Percentiles rank a stretch among this genome's conserved stretches.
Evolutionary conservation across 2,888 invertebrate genomes (phyloP).

Genomic region (Cerastoderma edule): DNA sequence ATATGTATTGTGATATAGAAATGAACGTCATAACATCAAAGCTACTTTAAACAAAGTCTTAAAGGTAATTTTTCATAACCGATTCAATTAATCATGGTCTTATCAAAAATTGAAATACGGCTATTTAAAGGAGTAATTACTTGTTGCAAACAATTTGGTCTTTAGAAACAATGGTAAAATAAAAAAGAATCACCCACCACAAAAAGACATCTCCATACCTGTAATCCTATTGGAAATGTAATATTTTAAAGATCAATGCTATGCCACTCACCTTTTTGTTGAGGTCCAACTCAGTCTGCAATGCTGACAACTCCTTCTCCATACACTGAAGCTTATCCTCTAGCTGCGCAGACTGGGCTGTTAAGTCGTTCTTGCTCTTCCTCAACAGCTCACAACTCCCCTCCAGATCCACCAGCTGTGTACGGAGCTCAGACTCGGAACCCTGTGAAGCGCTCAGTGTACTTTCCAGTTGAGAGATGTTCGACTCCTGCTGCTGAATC

Average conservation of each 20-base stretch:
- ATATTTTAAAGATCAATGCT: conserved; percentile 1
- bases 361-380: conserved; percentile 34
- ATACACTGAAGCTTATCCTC: conserved; percentile 42
- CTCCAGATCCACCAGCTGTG: not conserved
- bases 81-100: no score
- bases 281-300: conserved; percentile 54
- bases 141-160: no score
- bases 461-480: conserved; percentile 26
- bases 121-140: no score
- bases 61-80: no score
- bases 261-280: conserved; percentile 46
- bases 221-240: no score
- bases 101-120: no score
- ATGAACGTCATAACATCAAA: no score
- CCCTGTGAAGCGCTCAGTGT: not conserved
- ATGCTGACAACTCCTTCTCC: conserved; percentile 54
- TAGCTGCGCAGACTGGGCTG: conserved; percentile 30
- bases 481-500: conserved; percentile 23
- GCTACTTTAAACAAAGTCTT: no score
- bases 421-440: not conserved
- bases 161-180: no score
- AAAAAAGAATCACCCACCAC: no score
- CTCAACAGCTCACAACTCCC: not conserved
- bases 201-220: no score
- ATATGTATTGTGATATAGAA: no score